phyloP scores from a whole-genome alignment of 2,113 vertebrate species.

The Leptobrachium leishanense region DNA sequence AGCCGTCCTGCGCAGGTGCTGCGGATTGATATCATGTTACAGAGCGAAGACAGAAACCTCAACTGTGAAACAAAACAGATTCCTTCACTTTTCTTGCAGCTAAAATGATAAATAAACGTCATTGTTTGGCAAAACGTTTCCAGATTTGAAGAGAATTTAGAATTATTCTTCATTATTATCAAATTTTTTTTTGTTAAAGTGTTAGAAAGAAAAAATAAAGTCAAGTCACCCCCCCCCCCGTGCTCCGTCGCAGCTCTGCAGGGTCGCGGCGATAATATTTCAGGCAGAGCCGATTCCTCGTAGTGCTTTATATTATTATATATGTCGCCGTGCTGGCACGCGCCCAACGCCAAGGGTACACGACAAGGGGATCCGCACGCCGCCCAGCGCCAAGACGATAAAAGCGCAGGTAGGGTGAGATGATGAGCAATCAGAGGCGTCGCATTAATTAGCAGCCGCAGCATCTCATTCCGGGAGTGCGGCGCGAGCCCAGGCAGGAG shows the following conservation, averaged over 20 bases:
- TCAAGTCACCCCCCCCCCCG: too few species aligned
- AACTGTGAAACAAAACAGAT: too few species aligned
- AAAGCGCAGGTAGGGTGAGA: background rate
- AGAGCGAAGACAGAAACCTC: too few species aligned
- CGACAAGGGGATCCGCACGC: background rate
- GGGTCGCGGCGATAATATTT: background rate
- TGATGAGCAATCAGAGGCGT: background rate
- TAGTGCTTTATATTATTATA: background rate
- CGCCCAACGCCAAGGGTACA: background rate
- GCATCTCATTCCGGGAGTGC: constrained; percentile 10
- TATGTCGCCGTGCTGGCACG: background rate
- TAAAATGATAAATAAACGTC: too few species aligned
- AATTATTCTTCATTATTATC: too few species aligned
- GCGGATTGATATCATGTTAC: too few species aligned
- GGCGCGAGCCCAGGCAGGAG: background rate
- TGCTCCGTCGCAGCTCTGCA: background rate
- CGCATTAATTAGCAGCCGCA: constrained; percentile 1
- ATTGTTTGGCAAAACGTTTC: too few species aligned
- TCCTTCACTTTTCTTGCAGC: too few species aligned
- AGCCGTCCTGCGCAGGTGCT: too few species aligned
- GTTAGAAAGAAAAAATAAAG: too few species aligned
- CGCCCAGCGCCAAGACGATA: background rate
- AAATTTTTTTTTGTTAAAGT: too few species aligned
- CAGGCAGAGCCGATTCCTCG: background rate
- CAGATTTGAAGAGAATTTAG: too few species aligned